phyloP scores from a whole-genome alignment of 2,113 vertebrate genomes.

The Vicugna pacos region DNA sequence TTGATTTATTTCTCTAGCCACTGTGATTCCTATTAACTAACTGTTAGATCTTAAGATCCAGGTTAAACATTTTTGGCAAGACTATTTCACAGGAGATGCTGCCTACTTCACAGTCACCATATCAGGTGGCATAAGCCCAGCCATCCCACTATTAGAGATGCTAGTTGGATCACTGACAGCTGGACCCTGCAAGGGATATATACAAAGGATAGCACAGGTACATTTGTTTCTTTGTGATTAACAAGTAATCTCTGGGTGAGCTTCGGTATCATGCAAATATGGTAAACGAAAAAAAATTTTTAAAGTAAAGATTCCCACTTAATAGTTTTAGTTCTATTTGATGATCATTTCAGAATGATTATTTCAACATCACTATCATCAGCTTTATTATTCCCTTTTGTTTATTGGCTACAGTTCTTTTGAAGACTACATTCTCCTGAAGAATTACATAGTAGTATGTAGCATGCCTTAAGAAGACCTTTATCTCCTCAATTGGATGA shows the following conservation, averaged over 20 bases:
- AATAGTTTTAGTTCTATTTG: neutral
- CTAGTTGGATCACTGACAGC: neutral
- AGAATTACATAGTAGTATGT: neutral
- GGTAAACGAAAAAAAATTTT: neutral
- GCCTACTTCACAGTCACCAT: neutral
- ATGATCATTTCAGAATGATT: neutral
- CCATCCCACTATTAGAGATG: neutral
- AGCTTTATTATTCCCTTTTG: neutral
- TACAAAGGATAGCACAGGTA: neutral
- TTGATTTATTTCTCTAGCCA: neutral
- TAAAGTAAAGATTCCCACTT: neutral
- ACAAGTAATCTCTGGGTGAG: neutral
- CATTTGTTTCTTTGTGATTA: neutral
- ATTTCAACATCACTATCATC: neutral
- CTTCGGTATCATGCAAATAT: neutral
- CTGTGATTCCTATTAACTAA: neutral
- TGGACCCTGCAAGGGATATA: neutral
- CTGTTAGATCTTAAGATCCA: neutral
- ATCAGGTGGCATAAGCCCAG: neutral
- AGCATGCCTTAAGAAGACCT: neutral
- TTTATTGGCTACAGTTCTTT: neutral
- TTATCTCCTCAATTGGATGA: neutral
- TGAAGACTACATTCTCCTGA: neutral
- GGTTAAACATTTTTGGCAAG: constrained; percentile 23
- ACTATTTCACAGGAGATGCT: neutral